phyloP scores from a whole-genome alignment of 2,113 vertebrate genomes.

The Osmerus eperlanus region DNA sequence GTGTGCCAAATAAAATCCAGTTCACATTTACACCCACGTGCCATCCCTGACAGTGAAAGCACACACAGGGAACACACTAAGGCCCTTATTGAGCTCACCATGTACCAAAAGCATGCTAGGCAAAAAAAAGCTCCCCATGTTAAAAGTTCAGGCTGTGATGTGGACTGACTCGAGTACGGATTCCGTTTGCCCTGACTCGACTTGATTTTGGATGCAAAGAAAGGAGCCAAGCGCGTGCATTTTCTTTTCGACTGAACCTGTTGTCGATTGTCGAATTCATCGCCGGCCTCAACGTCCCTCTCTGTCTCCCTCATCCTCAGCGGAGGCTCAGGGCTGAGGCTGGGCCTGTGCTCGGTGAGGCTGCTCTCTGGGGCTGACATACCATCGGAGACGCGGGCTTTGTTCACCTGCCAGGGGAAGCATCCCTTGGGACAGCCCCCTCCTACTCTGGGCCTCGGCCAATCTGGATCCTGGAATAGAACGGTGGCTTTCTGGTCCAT shows the following conservation, averaged over 20 bases:
- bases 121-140: not conserved
- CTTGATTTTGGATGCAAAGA: not conserved
- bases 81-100: slow-evolving; percentile 6
- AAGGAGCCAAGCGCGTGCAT: not conserved
- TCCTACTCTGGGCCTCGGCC: not conserved
- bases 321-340: not conserved
- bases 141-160: not conserved
- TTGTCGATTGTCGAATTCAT: not conserved
- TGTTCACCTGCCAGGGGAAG: slow-evolving; percentile 22
- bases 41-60: slow-evolving; percentile 42
- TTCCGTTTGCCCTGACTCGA: slow-evolving; percentile 4
- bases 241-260: not conserved
- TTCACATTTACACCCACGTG: slow-evolving; percentile 54
- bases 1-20: slow-evolving; percentile 50
- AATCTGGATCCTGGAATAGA: slow-evolving; percentile 55
- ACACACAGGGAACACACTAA: slow-evolving; percentile 7
- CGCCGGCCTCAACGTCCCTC: not conserved
- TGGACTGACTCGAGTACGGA: too few species aligned
- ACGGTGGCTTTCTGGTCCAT: slow-evolving; percentile 62
- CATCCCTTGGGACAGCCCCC: slow-evolving; percentile 28
- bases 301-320: not conserved
- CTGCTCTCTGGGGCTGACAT: slow-evolving; percentile 21
- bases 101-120: slow-evolving; percentile 1
- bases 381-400: slow-evolving; percentile 31
- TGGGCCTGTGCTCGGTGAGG: not conserved